These are phyloP conservation scores for Talpa occidentalis DNA, from an alignment of 2,113 vertebrate species.

Conservation along the genomic window DNA sequence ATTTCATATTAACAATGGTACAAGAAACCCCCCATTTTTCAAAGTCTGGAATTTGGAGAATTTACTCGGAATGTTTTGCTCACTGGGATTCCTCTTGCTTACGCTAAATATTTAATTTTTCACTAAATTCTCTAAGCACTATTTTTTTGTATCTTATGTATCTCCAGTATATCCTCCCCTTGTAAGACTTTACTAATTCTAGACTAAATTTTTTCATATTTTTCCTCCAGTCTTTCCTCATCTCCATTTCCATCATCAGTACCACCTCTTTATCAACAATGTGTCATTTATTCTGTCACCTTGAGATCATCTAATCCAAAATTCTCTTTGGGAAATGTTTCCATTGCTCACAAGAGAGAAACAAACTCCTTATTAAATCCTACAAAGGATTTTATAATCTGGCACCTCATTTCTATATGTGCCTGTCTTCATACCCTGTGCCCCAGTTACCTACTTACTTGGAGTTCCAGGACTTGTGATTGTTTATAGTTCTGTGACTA, in stretches of 20 bases:
- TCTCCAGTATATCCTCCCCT: background rate
- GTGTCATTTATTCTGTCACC: background rate
- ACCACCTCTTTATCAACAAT: background rate
- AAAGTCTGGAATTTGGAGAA: background rate
- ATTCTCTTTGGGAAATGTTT: background rate
- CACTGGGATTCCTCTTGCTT: background rate
- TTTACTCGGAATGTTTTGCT: background rate
- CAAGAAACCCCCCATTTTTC: background rate
- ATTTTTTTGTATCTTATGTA: background rate
- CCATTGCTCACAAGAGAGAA: background rate
- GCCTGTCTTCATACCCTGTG: background rate
- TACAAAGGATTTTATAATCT: background rate
- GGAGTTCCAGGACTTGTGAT: background rate
- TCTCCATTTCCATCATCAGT: background rate
- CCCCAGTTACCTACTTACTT: background rate
- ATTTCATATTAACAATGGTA: background rate
- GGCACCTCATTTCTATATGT: background rate
- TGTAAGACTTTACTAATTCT: background rate
- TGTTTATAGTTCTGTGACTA: background rate
- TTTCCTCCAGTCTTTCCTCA: background rate
- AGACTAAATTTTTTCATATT: background rate
- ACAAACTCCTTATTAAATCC: slow-evolving; percentile 24
- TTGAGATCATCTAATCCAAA: background rate
- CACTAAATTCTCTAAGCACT: background rate
- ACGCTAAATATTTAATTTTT: background rate